Percentiles rank a stretch among this genome's conserved stretches.
phyloP scores from a whole-genome alignment of 1,140 invertebrate genomes.

The Hypsibius dujardini region DNA sequence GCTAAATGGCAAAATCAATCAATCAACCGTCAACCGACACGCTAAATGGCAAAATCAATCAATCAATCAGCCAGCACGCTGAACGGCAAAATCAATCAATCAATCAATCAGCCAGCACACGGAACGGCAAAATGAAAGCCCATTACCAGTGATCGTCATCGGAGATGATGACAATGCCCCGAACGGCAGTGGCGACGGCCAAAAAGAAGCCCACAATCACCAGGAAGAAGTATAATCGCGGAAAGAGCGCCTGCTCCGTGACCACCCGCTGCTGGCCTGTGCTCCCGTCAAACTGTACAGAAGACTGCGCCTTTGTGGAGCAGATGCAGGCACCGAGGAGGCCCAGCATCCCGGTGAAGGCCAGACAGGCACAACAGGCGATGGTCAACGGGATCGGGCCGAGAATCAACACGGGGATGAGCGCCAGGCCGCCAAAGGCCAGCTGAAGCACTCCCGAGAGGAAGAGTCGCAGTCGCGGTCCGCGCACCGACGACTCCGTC shows the following conservation, averaged over 20 bases:
- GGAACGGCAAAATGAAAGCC: not conserved
- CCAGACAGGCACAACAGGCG: not conserved
- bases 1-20: not conserved
- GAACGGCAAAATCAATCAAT: not conserved
- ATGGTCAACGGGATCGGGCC: not conserved
- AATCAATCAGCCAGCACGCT: not conserved
- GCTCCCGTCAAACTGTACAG: not conserved
- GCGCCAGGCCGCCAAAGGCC: not conserved
- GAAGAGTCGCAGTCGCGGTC: not conserved
- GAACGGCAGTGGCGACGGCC: slow-evolving; percentile 7
- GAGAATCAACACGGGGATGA: slow-evolving; percentile 3
- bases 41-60: not conserved
- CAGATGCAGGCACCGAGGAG: not conserved
- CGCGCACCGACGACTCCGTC: not conserved
- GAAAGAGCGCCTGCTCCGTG: not conserved
- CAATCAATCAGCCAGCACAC: not conserved
- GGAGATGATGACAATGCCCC: not conserved
- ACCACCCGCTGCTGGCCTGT: not conserved
- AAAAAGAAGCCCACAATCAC: not conserved
- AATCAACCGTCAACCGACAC: not conserved
- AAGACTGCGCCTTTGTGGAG: not conserved
- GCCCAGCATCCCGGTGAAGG: not conserved
- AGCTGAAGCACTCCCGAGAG: not conserved
- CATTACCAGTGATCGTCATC: not conserved
- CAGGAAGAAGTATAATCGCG: not conserved